phyloP scores from a whole-genome alignment of 2,797 vertebrate genomes.

The Centroberyx gerrardi region DNA sequence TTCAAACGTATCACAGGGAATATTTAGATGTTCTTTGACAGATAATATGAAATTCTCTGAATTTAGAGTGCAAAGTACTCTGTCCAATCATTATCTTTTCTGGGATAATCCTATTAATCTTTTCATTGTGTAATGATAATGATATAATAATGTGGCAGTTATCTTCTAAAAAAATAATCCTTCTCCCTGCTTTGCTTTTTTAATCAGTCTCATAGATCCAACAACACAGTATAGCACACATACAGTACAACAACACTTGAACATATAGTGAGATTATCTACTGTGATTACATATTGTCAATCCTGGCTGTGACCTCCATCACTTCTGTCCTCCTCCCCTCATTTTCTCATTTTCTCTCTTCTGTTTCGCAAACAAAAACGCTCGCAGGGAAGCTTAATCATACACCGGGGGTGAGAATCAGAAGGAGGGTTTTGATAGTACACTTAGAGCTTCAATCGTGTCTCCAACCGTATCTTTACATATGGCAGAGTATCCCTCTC shows the following conservation, averaged over 20 bases:
- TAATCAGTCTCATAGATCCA: constrained; percentile 22
- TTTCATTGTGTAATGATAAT: constrained; percentile 27
- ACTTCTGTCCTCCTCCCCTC: constrained; percentile 7
- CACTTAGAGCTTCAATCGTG: constrained; percentile 32
- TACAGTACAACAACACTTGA: background rate
- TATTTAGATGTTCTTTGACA: background rate
- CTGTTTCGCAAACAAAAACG: constrained; percentile 56
- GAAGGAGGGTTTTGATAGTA: constrained; percentile 61
- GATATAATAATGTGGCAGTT: constrained; percentile 1
- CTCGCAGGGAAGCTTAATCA: constrained; percentile 58
- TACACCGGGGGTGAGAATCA: constrained; percentile 50
- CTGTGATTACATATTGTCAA: constrained; percentile 21
- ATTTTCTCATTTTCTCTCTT: constrained; percentile 51
- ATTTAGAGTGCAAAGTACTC: constrained; percentile 13
- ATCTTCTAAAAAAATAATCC: constrained; percentile 1
- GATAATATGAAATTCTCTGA: background rate
- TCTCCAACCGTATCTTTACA: constrained; percentile 31
- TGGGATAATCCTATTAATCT: background rate
- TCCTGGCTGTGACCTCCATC: constrained; percentile 29
- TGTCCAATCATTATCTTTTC: background rate
- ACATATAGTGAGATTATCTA: constrained; percentile 2
- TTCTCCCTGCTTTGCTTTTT: constrained; percentile 19
- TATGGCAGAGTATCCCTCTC: constrained; percentile 49
- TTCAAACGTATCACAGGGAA: constrained; percentile 4
- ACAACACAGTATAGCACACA: background rate